phyloP scores from a whole-genome alignment of 2,888 invertebrate species.

The Ctenicera cuprea region DNA sequence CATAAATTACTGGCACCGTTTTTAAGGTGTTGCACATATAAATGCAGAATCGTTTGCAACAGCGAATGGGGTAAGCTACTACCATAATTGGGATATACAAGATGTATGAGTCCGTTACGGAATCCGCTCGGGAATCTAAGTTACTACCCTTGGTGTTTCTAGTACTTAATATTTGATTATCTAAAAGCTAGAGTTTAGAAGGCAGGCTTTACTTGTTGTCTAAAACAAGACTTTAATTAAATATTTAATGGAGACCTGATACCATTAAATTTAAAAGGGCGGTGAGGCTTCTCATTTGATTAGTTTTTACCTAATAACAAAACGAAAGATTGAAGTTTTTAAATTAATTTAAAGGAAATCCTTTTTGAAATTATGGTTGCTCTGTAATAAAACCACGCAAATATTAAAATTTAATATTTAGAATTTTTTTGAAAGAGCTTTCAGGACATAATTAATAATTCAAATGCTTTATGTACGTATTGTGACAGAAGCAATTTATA shows the following conservation, averaged over 20 bases:
- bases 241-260: slow-evolving; percentile 7
- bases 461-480: too few relatives aligned
- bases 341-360: too few relatives aligned
- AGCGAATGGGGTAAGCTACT: background rate
- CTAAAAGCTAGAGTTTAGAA: slow-evolving; percentile 1
- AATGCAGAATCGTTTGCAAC: background rate
- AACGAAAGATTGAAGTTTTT: too few relatives aligned
- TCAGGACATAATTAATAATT: too few relatives aligned
- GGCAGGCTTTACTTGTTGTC: background rate
- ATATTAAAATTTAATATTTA: too few relatives aligned
- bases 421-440: too few relatives aligned
- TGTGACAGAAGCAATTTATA: too few relatives aligned
- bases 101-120: slow-evolving; percentile 3
- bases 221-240: slow-evolving; percentile 9
- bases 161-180: slow-evolving; percentile 12
- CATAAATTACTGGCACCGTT: slow-evolving; percentile 1
- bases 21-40: slow-evolving; percentile 17
- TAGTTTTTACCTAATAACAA: too few relatives aligned
- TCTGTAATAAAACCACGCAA: too few relatives aligned
- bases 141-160: slow-evolving; percentile 11
- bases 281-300: background rate
- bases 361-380: too few relatives aligned
- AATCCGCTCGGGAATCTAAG: slow-evolving; percentile 1
- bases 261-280: slow-evolving; percentile 4
- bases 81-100: slow-evolving; percentile 7